A percentile compares a stretch with the other conserved stretches of the same genome.
Conservation (phyloP, 2,113 vertebrate genomes). For the Stigmatopora argus region DNA sequence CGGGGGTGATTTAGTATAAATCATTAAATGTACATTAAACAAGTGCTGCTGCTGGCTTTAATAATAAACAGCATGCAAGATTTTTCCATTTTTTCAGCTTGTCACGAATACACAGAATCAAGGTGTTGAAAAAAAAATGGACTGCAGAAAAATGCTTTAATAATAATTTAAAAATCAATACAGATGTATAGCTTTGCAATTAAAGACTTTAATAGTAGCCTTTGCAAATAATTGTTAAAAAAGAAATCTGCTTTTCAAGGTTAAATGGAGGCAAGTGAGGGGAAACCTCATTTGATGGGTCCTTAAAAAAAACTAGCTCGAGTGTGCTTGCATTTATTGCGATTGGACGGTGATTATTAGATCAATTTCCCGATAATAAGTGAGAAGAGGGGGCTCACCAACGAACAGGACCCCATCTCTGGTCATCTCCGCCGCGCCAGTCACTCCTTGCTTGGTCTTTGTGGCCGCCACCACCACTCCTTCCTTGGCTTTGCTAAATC, state of each 20-base stretch:
- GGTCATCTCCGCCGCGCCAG: conserved; percentile 82
- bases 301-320: not conserved
- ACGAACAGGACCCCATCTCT: conserved; percentile 83
- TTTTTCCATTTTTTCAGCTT: not conserved
- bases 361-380: not conserved
- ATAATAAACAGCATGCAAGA: not conserved
- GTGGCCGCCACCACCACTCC: conserved; percentile 81
- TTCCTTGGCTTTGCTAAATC: conserved; percentile 82
- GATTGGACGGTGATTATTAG: not conserved
- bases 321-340: not conserved
- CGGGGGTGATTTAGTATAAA: too few species aligned
- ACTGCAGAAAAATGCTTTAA: not conserved
- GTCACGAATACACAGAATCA: not conserved
- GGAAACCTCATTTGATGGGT: not conserved
- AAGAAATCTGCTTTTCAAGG: not conserved
- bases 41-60: not conserved
- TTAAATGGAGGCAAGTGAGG: not conserved
- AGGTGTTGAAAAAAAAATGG: not conserved
- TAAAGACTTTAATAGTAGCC: not conserved
- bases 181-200: not conserved
- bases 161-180: not conserved
- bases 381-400: conserved; percentile 63
- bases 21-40: too few species aligned
- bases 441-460: conserved; percentile 86
- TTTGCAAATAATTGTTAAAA: not conserved